Evolutionary conservation across 1,140 invertebrate species (phyloP), one percentile per base, ranked within the genome.

Genomic region (Drosophila ambigua): DNA sequence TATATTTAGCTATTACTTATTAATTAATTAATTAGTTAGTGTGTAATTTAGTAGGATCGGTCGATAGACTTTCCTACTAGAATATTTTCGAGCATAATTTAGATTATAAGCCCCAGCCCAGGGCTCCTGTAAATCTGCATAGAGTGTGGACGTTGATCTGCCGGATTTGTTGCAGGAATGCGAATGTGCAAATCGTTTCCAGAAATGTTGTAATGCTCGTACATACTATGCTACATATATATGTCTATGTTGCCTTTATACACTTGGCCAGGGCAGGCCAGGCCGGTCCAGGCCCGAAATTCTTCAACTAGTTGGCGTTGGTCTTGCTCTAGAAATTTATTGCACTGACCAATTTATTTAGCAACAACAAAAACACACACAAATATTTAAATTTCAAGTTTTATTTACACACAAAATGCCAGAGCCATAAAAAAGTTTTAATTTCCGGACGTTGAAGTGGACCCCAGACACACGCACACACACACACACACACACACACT

Each of bases 401-500:
- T 60, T 53, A 35, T 72, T 57, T 49, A 58, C 62, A 66, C 54
- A 68, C 57, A 55, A 57, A 69, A 59, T 62, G 58, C 46, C 67
- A 77, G 52, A 54, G 57, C 73, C 77, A 80, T 78, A 79, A 76
- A 80, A 80, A 80, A 72, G 63, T 73, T 82, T 61, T 69, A 82
- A 80, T 81, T 79, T 81, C 77, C 79, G 67, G 35, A 65, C 60
- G 50, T 52, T 69, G 64, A 81, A 79, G 72, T 73, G 67, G 45
- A 49, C 60, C 67, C 57, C 60, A 68, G 50, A 55, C 26, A 61
- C 13, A 44, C 20, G 26, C 43, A 39, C 49, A 46, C 9, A 72
- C 54, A 54, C 31, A 49, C 52, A 61, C 58, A 58, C 61, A 61
- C n/a, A 15, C 31, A 58, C 61, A 57, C 67, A 49, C 20, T 20